Evolutionary conservation across 2,113 vertebrate genomes (phyloP).

Genomic region (Lasiurus borealis): DNA sequence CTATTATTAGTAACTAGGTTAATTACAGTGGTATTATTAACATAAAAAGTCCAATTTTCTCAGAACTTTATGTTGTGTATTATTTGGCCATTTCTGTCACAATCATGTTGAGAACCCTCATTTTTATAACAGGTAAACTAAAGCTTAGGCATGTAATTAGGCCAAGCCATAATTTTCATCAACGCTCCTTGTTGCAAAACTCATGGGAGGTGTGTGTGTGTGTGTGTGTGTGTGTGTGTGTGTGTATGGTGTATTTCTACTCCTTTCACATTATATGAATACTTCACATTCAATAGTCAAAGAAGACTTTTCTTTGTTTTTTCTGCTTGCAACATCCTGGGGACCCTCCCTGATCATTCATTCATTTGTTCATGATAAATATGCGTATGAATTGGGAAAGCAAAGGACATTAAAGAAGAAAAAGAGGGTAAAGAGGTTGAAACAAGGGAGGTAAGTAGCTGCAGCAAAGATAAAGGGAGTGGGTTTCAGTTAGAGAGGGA

Average conservation of each 20-base stretch:
- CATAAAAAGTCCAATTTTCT: not conserved
- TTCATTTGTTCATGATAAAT: not conserved
- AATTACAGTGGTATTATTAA: no score
- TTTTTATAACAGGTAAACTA: not conserved
- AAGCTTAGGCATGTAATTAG: not conserved
- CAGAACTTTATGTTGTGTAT: not conserved
- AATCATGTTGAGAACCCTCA: not conserved
- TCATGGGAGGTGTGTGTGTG: not conserved
- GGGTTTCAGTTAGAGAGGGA: constrained; percentile 15
- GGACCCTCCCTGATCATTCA: not conserved
- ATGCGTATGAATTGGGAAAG: not conserved
- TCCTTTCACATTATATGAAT: not conserved
- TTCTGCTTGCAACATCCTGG: not conserved
- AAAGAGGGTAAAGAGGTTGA: not conserved
- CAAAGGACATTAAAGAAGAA: not conserved
- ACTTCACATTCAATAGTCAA: not conserved
- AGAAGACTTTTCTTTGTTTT: not conserved
- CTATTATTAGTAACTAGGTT: no score
- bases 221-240: not conserved
- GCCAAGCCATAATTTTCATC: not conserved
- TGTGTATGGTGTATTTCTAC: not conserved
- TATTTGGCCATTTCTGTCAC: not conserved
- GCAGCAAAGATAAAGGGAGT: not conserved
- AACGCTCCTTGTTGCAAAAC: not conserved
- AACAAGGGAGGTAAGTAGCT: not conserved